These are phyloP conservation scores for Chionomys nivalis DNA, from an alignment of 2,113 vertebrate genomes.

Conservation along the genomic window DNA sequence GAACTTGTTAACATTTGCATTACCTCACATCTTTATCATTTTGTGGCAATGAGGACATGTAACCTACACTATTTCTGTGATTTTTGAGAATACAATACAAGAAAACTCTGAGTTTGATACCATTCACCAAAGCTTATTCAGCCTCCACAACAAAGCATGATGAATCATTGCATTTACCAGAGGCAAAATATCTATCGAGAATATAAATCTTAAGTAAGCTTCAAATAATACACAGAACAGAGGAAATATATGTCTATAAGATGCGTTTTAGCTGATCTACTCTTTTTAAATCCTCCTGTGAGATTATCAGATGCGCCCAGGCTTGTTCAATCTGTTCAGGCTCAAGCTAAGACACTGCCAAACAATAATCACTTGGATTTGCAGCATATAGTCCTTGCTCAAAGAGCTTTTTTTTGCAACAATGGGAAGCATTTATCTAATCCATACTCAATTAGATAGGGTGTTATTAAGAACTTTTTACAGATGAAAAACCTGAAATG, in stretches of 20 bases:
- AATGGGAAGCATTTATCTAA: background rate
- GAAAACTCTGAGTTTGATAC: background rate
- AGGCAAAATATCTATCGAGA: background rate
- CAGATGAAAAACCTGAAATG: slow-evolving; percentile 7
- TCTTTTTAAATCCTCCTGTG: slow-evolving; percentile 18
- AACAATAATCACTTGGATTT: slow-evolving; percentile 36
- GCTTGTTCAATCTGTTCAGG: slow-evolving; percentile 37
- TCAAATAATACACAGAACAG: background rate
- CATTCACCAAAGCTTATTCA: background rate
- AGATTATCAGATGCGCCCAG: background rate
- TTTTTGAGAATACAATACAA: background rate
- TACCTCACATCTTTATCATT: background rate
- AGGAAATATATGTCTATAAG: background rate
- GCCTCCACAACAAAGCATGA: background rate
- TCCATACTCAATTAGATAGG: background rate
- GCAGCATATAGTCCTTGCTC: background rate
- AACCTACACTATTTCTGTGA: background rate
- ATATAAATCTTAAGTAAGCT: slow-evolving; percentile 18
- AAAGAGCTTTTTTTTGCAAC: background rate
- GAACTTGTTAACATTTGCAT: background rate
- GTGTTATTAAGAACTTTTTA: background rate
- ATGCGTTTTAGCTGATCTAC: background rate
- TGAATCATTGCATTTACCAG: background rate
- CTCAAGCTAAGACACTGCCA: slow-evolving; percentile 36
- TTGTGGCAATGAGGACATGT: background rate